These are phyloP conservation scores for Malurus melanocephalus DNA, from an alignment of 2,113 vertebrate genomes.

Conservation along the genomic window DNA sequence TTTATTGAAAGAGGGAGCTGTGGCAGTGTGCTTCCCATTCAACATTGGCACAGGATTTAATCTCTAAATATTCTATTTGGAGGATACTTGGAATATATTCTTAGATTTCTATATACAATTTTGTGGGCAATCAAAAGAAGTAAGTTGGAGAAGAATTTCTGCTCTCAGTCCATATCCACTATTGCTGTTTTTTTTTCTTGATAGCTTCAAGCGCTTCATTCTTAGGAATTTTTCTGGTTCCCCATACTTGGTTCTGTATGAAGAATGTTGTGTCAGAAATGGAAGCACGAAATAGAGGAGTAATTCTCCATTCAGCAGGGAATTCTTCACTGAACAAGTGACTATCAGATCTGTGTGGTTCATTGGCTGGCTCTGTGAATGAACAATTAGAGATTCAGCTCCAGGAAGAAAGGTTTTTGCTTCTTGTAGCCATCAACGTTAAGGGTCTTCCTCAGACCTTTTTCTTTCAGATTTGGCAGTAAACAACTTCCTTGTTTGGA, in stretches of 20 bases:
- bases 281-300: background rate
- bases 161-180: background rate
- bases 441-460: background rate
- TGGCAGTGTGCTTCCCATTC: background rate
- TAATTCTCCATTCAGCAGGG: background rate
- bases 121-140: background rate
- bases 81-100: background rate
- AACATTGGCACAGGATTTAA: background rate
- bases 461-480: background rate
- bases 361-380: background rate
- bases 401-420: background rate
- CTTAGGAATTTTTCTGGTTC: background rate
- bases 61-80: background rate
- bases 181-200: background rate
- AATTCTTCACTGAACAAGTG: background rate
- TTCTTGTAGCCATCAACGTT: background rate
- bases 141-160: background rate
- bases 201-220: background rate
- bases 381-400: background rate
- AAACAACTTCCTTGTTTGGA: background rate
- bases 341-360: background rate
- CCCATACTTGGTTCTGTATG: background rate
- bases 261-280: background rate
- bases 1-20: conserved; percentile 46
- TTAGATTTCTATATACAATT: background rate